Evolutionary conservation across 2,113 vertebrate species (phyloP), one percentile per base, ranked within the genome.

Genomic region (Arvicanthis niloticus): DNA sequence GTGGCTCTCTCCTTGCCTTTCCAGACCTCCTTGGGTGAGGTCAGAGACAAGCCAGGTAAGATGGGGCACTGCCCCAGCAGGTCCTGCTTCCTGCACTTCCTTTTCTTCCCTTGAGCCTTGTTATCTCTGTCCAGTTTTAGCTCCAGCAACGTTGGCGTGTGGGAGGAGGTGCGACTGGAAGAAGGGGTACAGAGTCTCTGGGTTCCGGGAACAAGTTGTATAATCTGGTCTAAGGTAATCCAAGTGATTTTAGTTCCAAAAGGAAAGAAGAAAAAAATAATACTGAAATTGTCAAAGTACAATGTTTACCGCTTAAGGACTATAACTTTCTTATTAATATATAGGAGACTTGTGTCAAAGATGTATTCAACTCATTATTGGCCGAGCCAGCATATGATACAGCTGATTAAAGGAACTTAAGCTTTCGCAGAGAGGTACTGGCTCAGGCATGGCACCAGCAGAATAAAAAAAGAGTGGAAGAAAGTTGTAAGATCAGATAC

Each of bases 41-140:
- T 94, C 62, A 70, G n/a, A 67, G 91, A 72, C 70, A 84, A 42
- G 53, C 12, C 62, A 92, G 95, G 89, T 90, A 67, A 62, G 62
- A 60, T 51, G 65, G 56, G 85, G 89, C 37, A 2, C 17, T 81
- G 48, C 40, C 67, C 37, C 1, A 16, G 67, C 37, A 94, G 34
- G 56, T 75, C 73, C 81, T 70, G 48, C 86, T 56, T 88, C 86
- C 86, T 89, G 37, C 21, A 34, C 9, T 51, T 86, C 80, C 67
- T 67, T 56, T 45, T 53, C 51, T 87, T 90, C 34, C 48, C 45
- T 68, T n/a, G 40, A 45, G 37, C 37, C 48, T 76, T 31, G 11
- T 7, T 15, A 21, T 42, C 19, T 73, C 58, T 8, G 31, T 70
- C 22, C 60, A 26, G 67, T 72, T 29, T 78, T 68, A 81, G 67